Conservation (phyloP, 2,888 invertebrate genomes). For the Slavum lentiscoides region DNA sequence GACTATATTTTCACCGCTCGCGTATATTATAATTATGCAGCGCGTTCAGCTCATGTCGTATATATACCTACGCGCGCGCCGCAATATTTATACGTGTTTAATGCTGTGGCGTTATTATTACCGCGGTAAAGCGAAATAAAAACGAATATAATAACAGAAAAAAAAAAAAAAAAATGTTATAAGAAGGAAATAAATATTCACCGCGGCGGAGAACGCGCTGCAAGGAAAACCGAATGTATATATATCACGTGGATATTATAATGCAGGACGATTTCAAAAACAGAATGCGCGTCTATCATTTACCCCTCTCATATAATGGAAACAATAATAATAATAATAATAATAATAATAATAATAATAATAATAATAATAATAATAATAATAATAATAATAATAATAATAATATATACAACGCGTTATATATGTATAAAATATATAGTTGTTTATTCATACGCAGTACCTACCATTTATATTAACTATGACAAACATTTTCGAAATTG, state of each 20-base stretch:
- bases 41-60: too few species aligned
- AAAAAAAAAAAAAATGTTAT: background rate
- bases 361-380: background rate
- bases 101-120: too few species aligned
- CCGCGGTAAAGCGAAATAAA: background rate
- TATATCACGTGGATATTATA: background rate
- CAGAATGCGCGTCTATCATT: background rate
- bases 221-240: background rate
- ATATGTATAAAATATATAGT: background rate
- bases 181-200: background rate
- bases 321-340: background rate
- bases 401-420: background rate
- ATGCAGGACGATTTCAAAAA: too few species aligned
- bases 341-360: too few species aligned
- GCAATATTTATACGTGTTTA: too few species aligned
- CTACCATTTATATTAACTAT: background rate
- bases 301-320: background rate
- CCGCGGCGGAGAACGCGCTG: background rate
- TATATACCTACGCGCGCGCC: too few species aligned
- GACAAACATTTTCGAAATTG: too few species aligned
- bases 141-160: background rate
- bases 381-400: too few species aligned
- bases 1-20: too few species aligned
- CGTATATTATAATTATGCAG: too few species aligned
- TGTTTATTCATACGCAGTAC: background rate